phyloP scores from a whole-genome alignment of 2,888 invertebrate species.

The Athripsodes cinereus region DNA sequence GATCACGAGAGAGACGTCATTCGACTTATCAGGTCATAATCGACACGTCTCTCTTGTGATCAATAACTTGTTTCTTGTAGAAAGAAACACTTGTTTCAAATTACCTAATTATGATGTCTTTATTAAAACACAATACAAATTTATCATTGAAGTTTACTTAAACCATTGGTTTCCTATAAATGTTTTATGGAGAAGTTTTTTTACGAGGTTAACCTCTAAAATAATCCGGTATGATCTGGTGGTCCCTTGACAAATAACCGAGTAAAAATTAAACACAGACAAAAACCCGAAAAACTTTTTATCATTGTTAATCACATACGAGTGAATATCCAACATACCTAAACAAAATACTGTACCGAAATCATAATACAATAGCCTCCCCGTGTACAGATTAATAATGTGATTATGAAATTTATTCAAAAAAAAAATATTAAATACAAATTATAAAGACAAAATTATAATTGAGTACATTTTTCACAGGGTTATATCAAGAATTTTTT shows the following conservation, averaged over 20 bases:
- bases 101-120: background rate
- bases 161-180: background rate
- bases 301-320: background rate
- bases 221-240: background rate
- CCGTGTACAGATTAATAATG: no score
- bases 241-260: slow-evolving; percentile 1
- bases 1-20: no score
- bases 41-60: no score
- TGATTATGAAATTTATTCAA: no score
- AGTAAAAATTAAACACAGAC: background rate
- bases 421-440: no score
- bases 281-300: background rate
- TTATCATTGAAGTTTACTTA: background rate
- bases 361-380: no score
- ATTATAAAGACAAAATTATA: no score
- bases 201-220: background rate
- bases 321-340: background rate
- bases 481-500: no score
- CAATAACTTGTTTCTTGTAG: background rate
- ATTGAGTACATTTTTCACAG: no score
- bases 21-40: no score
- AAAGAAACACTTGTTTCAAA: no score
- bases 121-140: background rate
- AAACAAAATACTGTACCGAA: no score
- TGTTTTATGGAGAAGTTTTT: background rate